Conservation (phyloP, 2,888 invertebrate genomes). For the Nebria brevicollis region DNA sequence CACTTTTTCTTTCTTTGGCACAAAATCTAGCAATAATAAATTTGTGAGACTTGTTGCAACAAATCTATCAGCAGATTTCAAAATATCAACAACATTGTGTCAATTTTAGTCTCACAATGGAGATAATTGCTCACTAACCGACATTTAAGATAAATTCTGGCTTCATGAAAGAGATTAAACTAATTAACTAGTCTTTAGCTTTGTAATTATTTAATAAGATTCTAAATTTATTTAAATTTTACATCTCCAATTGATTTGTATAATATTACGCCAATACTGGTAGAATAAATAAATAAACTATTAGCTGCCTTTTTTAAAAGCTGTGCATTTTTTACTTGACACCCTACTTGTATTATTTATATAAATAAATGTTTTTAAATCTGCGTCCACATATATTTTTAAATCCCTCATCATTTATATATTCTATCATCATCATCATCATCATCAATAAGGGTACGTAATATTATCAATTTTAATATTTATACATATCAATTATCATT, state of each 20-base stretch:
- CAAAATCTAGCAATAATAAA: conserved; percentile 20
- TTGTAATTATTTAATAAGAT: conserved; percentile 53
- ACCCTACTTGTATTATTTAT: conserved; percentile 1
- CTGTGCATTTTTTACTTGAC: conserved; percentile 23
- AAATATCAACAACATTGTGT: conserved; percentile 26
- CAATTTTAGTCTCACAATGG: conserved; percentile 28
- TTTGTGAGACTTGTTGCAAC: conserved; percentile 18
- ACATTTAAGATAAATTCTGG: conserved; percentile 48
- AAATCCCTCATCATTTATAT: background rate
- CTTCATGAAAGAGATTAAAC: conserved; percentile 49
- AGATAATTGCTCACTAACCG: conserved; percentile 56
- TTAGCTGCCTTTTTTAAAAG: conserved; percentile 59
- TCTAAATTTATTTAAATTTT: conserved; percentile 51
- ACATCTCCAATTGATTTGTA: conserved; percentile 54
- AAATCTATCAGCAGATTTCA: conserved; percentile 13
- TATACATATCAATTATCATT: background rate
- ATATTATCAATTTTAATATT: background rate
- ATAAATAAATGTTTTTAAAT: conserved; percentile 1
- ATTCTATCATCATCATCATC: no score
- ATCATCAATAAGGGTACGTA: background rate
- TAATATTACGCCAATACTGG: conserved; percentile 56
- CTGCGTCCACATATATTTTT: background rate
- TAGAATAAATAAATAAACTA: conserved; percentile 61
- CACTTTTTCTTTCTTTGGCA: background rate
- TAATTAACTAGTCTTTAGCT: conserved; percentile 59